Evolutionary conservation across 1,140 invertebrate species (phyloP), one percentile per base, ranked within the genome.

Genomic region (Papilio polyxenes): DNA sequence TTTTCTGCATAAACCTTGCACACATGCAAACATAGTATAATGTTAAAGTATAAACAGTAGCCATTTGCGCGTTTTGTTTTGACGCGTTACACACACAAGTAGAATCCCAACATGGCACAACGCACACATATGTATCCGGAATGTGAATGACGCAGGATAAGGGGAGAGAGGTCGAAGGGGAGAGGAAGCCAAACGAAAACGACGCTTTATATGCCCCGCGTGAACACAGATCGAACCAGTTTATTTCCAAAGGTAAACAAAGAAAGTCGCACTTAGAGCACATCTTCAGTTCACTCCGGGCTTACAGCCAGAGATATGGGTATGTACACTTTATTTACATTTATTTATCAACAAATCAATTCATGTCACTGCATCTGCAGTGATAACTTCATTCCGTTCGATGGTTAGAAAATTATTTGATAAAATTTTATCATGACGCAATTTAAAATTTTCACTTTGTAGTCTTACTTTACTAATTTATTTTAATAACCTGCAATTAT

Each of bases 141-240:
- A 82, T 44, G 80, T 85, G 85, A 86, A 85, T 92, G 89, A 91
- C 91, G 89, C 87, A 91, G 48, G 82, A 82, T 37, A 72, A 20
- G 81, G 85, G 82, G 69, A 11, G 83, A n/a, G 80, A 65, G 81
- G 82, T 23, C 15, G 81, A 75, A 82, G 85, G 81, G 83, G 44
- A 87, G 81, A 84, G 83, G 75, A 81, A 82, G 84, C 20, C 79
- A 75, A 51, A 77, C 83, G 86, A 81, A 87, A 84, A 84, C 81
- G 80, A 87, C 76, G 85, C 83, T 90, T 91, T 93, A 94, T 92
- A 94, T 94, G 92, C 85, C 72, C 84, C 89, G 89, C 87, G 88
- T 85, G 83, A 72, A 89, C 89, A 86, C 87, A 85, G 44, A 76
- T 51, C 59, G 80, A 87, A 87, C 87, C 92, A 93, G 91, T 93